Percentiles rank a stretch among this genome's conserved stretches.
Evolutionary conservation across 1,140 invertebrate genomes (phyloP).

Genomic region (Glossosoma conforme): DNA sequence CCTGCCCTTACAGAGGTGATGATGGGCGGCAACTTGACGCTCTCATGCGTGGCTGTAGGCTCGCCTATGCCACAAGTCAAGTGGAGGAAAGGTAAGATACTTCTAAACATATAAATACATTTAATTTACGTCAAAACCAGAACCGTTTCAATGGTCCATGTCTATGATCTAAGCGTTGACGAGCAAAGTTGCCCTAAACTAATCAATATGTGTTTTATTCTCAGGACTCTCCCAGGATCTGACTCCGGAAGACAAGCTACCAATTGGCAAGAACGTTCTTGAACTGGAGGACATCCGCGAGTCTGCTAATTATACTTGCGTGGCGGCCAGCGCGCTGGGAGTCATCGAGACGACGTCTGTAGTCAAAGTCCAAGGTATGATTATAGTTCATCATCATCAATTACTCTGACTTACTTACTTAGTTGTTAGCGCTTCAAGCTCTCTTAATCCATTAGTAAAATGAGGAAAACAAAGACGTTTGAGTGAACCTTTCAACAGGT

Average conservation of each 20-base stretch:
- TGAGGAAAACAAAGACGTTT: no score
- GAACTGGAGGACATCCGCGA: constrained; percentile 81
- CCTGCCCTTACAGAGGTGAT: constrained; percentile 80
- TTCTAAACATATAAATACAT: no score
- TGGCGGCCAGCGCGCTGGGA: constrained; percentile 90
- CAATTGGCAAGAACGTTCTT: constrained; percentile 81
- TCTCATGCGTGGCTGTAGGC: constrained; percentile 94
- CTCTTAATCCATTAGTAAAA: no score
- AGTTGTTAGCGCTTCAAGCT: no score
- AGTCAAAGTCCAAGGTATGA: constrained; percentile 95
- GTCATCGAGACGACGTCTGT: constrained; percentile 80
- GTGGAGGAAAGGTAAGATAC: constrained; percentile 83
- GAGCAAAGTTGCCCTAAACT: no score
- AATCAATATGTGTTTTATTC: constrained; percentile 10
- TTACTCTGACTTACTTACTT: no score
- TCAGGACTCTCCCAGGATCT: constrained; percentile 65
- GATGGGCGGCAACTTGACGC: constrained; percentile 81
- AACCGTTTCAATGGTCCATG: no score
- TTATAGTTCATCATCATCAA: constrained; percentile 34
- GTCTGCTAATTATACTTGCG: constrained; percentile 94
- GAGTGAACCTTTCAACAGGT: no score
- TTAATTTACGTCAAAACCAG: no score
- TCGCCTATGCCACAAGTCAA: constrained; percentile 97
- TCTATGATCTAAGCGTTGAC: no score
- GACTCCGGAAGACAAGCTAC: constrained; percentile 80